Conservation (phyloP, 2,113 vertebrate species). For the Hippocampus barbouri region DNA sequence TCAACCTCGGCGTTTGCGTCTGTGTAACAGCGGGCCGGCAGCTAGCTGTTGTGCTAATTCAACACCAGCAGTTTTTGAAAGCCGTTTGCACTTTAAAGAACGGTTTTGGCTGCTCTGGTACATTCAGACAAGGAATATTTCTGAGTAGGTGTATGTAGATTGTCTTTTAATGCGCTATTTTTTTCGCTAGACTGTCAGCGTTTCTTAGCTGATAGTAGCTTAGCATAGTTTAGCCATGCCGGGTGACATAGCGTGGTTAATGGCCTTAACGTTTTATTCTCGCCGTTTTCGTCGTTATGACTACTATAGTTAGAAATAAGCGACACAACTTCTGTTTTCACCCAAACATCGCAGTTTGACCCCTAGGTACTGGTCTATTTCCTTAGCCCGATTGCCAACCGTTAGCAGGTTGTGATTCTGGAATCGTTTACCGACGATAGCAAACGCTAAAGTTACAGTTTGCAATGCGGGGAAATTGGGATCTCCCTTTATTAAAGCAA, state of each 20-base stretch:
- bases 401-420: not conserved
- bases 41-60: slow-evolving; percentile 45
- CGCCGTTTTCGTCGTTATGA: not conserved
- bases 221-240: slow-evolving; percentile 29
- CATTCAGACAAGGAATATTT: slow-evolving; percentile 1
- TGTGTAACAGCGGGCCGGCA: slow-evolving; percentile 40
- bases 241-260: slow-evolving; percentile 36
- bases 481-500: not conserved
- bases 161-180: not conserved
- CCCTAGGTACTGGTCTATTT: not conserved
- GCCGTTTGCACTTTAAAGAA: slow-evolving; percentile 12
- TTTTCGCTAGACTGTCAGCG: not conserved
- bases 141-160: slow-evolving; percentile 44
- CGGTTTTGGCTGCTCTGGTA: not conserved
- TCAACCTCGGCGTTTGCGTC: slow-evolving; percentile 37
- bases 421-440: not conserved
- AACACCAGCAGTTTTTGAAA: slow-evolving; percentile 21
- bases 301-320: not conserved
- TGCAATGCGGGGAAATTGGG: not conserved
- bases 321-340: not conserved
- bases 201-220: slow-evolving; percentile 30
- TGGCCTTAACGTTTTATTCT: slow-evolving; percentile 20
- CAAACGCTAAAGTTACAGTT: not conserved
- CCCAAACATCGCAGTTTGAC: not conserved
- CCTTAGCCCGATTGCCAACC: not conserved